Evolutionary conservation across 2,888 invertebrate species (phyloP), one percentile per base, ranked within the genome.

Genomic region (Pachymerium ferrugineum): DNA sequence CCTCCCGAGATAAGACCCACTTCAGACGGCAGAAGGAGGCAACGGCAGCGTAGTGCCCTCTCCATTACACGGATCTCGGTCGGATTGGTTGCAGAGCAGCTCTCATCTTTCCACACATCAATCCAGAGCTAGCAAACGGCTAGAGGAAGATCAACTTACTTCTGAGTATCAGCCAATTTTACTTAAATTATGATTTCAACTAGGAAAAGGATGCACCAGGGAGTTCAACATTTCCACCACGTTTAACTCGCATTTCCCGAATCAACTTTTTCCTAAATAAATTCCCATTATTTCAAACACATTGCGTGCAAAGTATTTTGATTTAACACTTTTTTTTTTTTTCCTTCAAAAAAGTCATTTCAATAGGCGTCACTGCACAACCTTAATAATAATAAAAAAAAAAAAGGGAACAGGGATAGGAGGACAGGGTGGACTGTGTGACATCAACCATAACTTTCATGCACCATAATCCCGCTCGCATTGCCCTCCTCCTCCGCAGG

Each of bases 1-100:
- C 47, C 47, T 47, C 47, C 47, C 47, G 47, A 47, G 47, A 47
- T 47, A 47, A 47, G 47, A 47, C 47, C n/a, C 47, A 47, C 47
- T 47, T 47, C 47, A 47, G 47, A 47, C 47, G 47, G 47, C 47
- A 47, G 19, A 47, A 47, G 47, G 19, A 47, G 47, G 47, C 47
- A 47, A 47, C 47, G 47, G 47, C 47, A 47, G 47, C 47, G 22
- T 16, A 47, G 47, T 19, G 16, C 19, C 47, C 47, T 47, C 47
- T 47, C 47, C 47, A 47, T 47, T 47, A 47, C 47, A 16, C 47
- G 47, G 47, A 47, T 47, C 47, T 47, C n/a, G 47, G 19, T 47
- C 47, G 47, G 47, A 47, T 47, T 47, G 47, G 47, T 47, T 47
- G 47, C 47, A 47, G 47, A 47, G 47, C 47, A 16, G 19, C 16